These are phyloP conservation scores for Drosophila teissieri DNA, from an alignment of 1,140 invertebrate genomes.

Conservation along the genomic window DNA sequence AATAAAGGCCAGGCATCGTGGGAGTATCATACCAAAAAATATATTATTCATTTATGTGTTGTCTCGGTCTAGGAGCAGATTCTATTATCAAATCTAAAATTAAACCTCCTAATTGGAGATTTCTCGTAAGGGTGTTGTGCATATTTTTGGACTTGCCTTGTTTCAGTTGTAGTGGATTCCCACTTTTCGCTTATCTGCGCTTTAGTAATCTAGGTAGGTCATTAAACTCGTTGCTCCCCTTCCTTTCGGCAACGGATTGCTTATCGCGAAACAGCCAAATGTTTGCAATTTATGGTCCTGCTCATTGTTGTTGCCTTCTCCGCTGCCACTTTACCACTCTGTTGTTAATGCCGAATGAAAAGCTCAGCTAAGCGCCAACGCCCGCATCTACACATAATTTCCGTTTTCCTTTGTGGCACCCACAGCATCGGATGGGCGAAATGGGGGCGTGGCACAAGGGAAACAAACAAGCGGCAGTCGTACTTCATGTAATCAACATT, in stretches of 20 bases:
- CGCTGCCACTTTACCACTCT: slow-evolving; percentile 1
- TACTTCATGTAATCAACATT: slow-evolving; percentile 82
- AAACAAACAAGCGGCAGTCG: slow-evolving; percentile 81
- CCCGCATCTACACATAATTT: slow-evolving; percentile 80
- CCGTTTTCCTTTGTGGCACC: slow-evolving; percentile 77
- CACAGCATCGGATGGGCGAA: slow-evolving; percentile 46
- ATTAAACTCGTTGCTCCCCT: slow-evolving; percentile 28
- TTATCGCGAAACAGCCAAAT: slow-evolving; percentile 60
- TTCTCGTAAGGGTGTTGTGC: not conserved
- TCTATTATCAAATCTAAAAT: not conserved
- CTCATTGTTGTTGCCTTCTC: slow-evolving; percentile 31
- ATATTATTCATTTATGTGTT: not conserved
- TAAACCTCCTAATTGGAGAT: not conserved
- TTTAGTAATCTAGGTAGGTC: slow-evolving; percentile 37
- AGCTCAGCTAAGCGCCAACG: slow-evolving; percentile 64
- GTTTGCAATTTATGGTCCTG: slow-evolving; percentile 66
- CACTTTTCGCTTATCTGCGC: not conserved
- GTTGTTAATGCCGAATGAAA: slow-evolving; percentile 34
- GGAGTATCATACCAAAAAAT: not conserved
- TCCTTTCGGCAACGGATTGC: slow-evolving; percentile 8
- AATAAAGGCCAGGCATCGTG: no score
- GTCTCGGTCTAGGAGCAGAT: not conserved
- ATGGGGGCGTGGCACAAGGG: slow-evolving; percentile 37
- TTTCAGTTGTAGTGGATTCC: not conserved
- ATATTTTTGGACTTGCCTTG: slow-evolving; percentile 1